A percentile compares a stretch with the other conserved stretches of the same genome.
Evolutionary conservation across 2,888 invertebrate species (phyloP).

Genomic region (Meliscaeva auricollis): DNA sequence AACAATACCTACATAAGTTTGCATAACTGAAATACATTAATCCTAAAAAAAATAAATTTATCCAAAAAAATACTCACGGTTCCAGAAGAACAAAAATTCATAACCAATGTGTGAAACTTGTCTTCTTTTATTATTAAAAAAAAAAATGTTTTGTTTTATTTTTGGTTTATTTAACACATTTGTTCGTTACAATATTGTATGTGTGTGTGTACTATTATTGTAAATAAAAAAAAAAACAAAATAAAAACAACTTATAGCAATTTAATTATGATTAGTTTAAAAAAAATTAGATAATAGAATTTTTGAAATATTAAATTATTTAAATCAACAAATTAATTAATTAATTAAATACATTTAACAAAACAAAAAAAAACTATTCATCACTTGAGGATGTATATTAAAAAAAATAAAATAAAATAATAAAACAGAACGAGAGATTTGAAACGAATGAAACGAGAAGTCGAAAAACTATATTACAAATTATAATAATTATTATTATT

Average conservation of each 20-base stretch:
- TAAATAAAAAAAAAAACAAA: conserved; percentile 68
- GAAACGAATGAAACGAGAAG: conserved; percentile 52
- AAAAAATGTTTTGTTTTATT: background rate
- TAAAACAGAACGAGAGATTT: conserved; percentile 44
- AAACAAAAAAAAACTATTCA: conserved; percentile 41
- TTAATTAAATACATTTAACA: conserved; percentile 19
- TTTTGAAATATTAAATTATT: conserved; percentile 63
- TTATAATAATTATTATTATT: conserved; percentile 44
- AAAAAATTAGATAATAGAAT: conserved; percentile 62
- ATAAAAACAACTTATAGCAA: conserved; percentile 50
- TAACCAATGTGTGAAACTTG: conserved; percentile 28
- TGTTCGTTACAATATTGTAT: conserved; percentile 66
- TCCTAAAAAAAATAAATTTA: conserved; percentile 55
- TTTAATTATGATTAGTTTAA: conserved; percentile 50
- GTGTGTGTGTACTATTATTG: conserved; percentile 74
- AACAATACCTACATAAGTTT: conserved; percentile 46
- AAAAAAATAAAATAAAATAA: background rate
- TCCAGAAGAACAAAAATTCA: conserved; percentile 46
- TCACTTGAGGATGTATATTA: conserved; percentile 18
- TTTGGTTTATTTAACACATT: conserved; percentile 32
- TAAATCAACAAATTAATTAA: conserved; percentile 43
- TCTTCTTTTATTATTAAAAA: conserved; percentile 4
- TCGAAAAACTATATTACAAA: conserved; percentile 26
- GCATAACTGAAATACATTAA: conserved; percentile 58
- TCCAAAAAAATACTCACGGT: conserved; percentile 60